These are phyloP conservation scores for Deroptyus accipitrinus DNA, from an alignment of 2,113 vertebrate species.

Conservation along the genomic window DNA sequence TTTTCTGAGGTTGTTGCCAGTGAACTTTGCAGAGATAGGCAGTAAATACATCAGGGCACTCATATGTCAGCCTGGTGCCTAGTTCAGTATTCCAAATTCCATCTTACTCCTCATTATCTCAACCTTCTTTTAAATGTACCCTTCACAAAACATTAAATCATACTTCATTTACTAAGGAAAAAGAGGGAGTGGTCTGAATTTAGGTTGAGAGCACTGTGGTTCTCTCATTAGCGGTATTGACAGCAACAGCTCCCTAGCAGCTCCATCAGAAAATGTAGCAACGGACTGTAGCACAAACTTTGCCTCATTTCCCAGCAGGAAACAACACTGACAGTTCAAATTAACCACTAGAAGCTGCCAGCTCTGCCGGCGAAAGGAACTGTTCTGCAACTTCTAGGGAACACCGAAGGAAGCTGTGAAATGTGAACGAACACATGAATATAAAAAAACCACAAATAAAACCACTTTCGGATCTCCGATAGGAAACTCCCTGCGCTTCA, in stretches of 20 bases:
- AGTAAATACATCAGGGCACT: not conserved
- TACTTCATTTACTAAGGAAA: not conserved
- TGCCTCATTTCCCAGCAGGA: not conserved
- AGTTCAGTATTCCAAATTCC: not conserved
- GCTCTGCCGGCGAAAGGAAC: not conserved
- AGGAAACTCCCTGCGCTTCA: not conserved
- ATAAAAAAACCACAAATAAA: not conserved
- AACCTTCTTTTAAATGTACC: not conserved
- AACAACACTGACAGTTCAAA: not conserved
- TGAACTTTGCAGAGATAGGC: not conserved
- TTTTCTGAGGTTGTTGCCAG: not conserved
- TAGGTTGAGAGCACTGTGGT: not conserved
- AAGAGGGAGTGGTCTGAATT: not conserved
- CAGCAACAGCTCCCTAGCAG: not conserved
- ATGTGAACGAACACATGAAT: fast-evolving
- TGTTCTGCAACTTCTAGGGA: not conserved
- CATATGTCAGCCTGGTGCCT: not conserved
- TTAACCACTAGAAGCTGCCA: slow-evolving; percentile 19
- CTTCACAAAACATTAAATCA: not conserved
- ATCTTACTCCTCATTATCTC: not conserved
- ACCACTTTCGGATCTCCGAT: not conserved
- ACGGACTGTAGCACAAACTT: not conserved
- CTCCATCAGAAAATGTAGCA: not conserved
- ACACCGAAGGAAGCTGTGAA: not conserved
- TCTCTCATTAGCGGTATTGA: not conserved